Base-by-base conservation (phyloP, 2,113 vertebrate genomes). In the Chauna torquata region DNA sequence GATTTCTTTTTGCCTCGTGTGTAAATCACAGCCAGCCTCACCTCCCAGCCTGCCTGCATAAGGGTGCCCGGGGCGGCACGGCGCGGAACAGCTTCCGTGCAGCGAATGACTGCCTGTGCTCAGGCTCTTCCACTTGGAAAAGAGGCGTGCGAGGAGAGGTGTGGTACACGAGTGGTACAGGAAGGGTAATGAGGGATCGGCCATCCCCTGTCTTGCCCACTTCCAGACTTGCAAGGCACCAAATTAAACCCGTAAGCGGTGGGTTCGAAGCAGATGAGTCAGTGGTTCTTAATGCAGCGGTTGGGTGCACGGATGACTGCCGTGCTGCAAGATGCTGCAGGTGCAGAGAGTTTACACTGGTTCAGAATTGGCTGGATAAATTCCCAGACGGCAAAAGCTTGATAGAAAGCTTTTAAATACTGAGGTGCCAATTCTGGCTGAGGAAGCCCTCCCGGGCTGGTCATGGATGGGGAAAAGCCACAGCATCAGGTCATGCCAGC, bases 401-500 rank as follows among this genome's bases (percentile, higher is more conserved):
- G 2, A 5, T 18, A 16, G 47, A 72, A 54, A 62, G 10, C 16
- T 11, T 11, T 52, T 23, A 17, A 72, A 52, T 30, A n/a, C 3
- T 10, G 45, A 30, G 57, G 5, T 22, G 57, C 18, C 4, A 1
- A 18, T 17, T n/a, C 54, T 28, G 45, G 36, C 36, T 61, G 1
- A 0, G 18, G n/a, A 1, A 5, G 42, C 18, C 28, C 52, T n/a
- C n/a, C n/a, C n/a, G n/a, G n/a, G n/a, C n/a, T n/a, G n/a, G 17
- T 18, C 45, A 45, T 70, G 5, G 34, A 14, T 25, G 44, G 40
- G 30, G 22, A 50, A 61, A 12, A 65, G 19, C 8, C 17, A 3
- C 34, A 5, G 54, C 9, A 1, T 30, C 11, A 2, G 8, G 16
- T 20, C 50, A 3, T 7, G 7, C 28, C 7, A 16, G 44, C 12